A percentile compares a stretch with the other conserved stretches of the same genome.
These are phyloP conservation scores for Dicaeum eximium DNA, from an alignment of 2,113 vertebrate species.

Conservation along the genomic window DNA sequence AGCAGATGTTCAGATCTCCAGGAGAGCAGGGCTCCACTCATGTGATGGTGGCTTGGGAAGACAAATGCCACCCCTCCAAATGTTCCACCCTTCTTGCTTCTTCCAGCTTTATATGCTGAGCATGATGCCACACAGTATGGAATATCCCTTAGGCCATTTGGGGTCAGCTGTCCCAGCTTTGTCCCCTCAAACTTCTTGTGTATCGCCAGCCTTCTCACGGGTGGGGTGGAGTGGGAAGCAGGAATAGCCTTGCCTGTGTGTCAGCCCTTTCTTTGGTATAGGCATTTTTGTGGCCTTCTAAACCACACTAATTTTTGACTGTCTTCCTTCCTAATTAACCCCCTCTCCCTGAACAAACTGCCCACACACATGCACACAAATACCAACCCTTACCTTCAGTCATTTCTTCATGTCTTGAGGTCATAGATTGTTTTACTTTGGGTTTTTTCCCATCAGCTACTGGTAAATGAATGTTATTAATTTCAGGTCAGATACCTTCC, in stretches of 20 bases:
- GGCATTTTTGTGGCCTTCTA: neutral
- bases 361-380: neutral
- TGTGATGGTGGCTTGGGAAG: neutral
- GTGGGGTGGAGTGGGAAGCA: neutral
- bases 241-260: neutral
- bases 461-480: slow-evolving; percentile 22
- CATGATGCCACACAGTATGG: neutral
- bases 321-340: neutral
- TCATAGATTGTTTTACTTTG: neutral
- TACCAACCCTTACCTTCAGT: neutral
- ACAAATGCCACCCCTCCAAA: neutral
- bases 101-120: neutral
- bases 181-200: neutral
- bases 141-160: neutral
- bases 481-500: slow-evolving; percentile 9
- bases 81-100: neutral
- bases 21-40: neutral
- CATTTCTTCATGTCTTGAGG: neutral
- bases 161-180: neutral
- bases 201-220: neutral
- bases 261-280: neutral
- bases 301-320: neutral
- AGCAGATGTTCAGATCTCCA: neutral
- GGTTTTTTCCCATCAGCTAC: neutral
- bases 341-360: neutral